Percentiles rank a stretch among this genome's conserved stretches.
These are phyloP conservation scores for Thymelicus sylvestris DNA, from an alignment of 2,888 invertebrate species.

Conservation along the genomic window DNA sequence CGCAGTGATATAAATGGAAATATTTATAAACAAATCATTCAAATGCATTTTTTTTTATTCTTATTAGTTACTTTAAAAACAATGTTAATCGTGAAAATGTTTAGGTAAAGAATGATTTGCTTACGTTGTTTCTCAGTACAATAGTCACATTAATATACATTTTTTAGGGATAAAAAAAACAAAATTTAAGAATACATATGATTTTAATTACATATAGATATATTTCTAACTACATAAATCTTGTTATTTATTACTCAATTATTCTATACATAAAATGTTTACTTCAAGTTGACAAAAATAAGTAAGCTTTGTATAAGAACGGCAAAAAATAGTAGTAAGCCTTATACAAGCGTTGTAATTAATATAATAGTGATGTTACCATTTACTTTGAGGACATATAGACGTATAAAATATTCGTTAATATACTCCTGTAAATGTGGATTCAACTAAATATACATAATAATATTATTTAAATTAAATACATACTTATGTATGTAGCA, in stretches of 20 bases:
- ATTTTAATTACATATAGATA: conserved; percentile 12
- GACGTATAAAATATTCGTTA: conserved; percentile 5
- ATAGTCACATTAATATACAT: conserved; percentile 12
- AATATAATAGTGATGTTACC: not conserved
- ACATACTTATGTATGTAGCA: conserved; percentile 34
- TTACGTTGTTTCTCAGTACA: conserved; percentile 14
- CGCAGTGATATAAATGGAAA: not conserved
- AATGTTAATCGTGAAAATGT: not conserved
- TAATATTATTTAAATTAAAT: conserved; percentile 14
- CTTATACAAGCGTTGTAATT: conserved; percentile 21
- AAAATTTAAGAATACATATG: conserved; percentile 11
- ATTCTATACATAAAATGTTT: not conserved
- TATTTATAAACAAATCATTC: conserved; percentile 29
- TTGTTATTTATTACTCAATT: not conserved
- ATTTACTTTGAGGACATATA: conserved; percentile 13
- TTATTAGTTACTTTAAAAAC: not conserved
- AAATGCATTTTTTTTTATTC: not conserved
- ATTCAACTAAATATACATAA: conserved; percentile 16
- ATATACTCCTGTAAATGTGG: not conserved
- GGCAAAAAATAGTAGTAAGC: conserved; percentile 34
- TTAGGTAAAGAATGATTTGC: conserved; percentile 13
- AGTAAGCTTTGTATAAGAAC: conserved; percentile 23
- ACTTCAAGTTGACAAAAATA: not conserved
- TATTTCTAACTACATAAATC: conserved; percentile 3
- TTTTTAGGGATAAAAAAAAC: conserved; percentile 10